Evolutionary conservation across 2,113 vertebrate genomes (phyloP), one percentile per base, ranked within the genome.

Genomic region (Jaculus jaculus): DNA sequence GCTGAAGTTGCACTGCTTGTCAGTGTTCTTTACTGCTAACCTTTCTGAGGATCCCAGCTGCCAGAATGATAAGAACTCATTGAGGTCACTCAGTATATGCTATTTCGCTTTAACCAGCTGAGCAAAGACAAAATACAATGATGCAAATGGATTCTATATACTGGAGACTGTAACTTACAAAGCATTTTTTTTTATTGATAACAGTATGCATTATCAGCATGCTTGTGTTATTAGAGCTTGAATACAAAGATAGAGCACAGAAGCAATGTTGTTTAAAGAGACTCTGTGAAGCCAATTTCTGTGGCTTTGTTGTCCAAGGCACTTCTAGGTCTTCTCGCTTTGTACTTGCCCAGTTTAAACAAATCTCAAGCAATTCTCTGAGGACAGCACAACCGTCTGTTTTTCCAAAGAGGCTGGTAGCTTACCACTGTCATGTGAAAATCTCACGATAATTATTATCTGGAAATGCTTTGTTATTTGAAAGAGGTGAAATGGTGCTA

Each of bases 311-410:
- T 75, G 84, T 71, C 17, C n/a, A 17, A 28, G 13, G 8, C 13
- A 15, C 18, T 37, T 61, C 15, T 17, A 30, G 15, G 12, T 81
- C 71, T 80, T 90, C 24, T 85, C 54, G 79, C 16, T 90, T 90
- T 85, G 28, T 47, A 37, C 4, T 85, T 92, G 39, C 54, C 54
- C 10, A 28, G 32, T 90, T 93, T 83, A 83, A 92, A 92, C 8
- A 26, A 51, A 1, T 63, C 82, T 66, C 47, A 23, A 75, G 39
- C 82, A 60, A 75, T 84, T 81, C 66, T 73, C 42, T 16, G 75
- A 92, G 58, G 94, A 89, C 7, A 42, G 58, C 89, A 15, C n/a
- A 77, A 72, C 23, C 80, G 30, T 72, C 81, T 86, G 10, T 23
- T 79, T 65, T 66, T 82, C 32, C 30, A 80, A 24, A 3, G 42